These are phyloP conservation scores for Athene noctua DNA, from an alignment of 2,113 vertebrate genomes.

Conservation along the genomic window DNA sequence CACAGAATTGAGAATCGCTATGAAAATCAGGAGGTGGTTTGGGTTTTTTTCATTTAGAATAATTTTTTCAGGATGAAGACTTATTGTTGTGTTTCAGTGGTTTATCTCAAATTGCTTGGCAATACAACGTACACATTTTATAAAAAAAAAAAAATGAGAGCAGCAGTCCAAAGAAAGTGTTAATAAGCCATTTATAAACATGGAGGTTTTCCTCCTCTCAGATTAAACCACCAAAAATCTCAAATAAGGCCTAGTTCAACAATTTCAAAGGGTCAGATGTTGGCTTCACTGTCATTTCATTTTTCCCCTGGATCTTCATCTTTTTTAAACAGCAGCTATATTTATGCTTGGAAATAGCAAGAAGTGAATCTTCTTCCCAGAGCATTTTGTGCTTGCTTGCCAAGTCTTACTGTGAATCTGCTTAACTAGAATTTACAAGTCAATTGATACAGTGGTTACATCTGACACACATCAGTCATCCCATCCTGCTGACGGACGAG, in stretches of 20 bases:
- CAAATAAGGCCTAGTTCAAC: neutral
- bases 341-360: neutral
- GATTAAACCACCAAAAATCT: neutral
- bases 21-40: neutral
- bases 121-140: neutral
- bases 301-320: neutral
- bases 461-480: conserved; percentile 11
- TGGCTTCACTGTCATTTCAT: neutral
- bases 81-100: neutral
- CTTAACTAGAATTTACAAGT: neutral
- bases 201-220: neutral
- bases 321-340: neutral
- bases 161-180: neutral
- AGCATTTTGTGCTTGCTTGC: neutral
- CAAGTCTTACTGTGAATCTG: neutral
- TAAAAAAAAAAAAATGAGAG: neutral
- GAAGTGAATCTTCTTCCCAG: neutral
- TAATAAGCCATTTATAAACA: neutral
- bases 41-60: neutral
- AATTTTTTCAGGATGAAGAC: neutral
- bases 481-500: neutral
- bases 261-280: neutral
- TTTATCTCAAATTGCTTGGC: neutral
- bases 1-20: neutral
- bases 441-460: neutral